A percentile compares a stretch with the other conserved stretches of the same genome.
These are phyloP conservation scores for Pachymerium ferrugineum DNA, from an alignment of 2,888 invertebrate genomes.

Conservation along the genomic window DNA sequence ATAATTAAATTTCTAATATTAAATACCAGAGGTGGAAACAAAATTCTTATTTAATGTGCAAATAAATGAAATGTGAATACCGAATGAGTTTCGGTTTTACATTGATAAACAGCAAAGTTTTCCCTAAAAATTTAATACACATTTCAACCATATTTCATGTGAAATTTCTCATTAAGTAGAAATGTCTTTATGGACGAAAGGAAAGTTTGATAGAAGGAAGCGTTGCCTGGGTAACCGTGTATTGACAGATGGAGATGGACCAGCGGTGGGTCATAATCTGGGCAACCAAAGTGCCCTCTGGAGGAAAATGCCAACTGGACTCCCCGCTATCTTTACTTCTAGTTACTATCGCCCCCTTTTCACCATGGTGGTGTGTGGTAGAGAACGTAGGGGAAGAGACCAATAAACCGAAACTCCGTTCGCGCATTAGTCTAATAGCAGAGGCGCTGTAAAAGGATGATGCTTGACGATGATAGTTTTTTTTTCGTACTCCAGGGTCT, in stretches of 20 bases:
- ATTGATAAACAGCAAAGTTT: too few species aligned
- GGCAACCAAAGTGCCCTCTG: slow-evolving; percentile 15
- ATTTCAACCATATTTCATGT: too few species aligned
- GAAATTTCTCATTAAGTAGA: too few species aligned
- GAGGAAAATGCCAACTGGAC: slow-evolving; percentile 19
- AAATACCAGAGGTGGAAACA: too few species aligned
- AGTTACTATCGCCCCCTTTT: slow-evolving; percentile 20
- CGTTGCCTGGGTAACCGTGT: slow-evolving; percentile 11
- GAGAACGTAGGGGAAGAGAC: neutral
- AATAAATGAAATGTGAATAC: too few species aligned
- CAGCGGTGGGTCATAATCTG: slow-evolving; percentile 25
- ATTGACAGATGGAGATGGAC: slow-evolving; percentile 25
- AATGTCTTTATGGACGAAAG: too few species aligned
- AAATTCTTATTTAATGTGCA: too few species aligned
- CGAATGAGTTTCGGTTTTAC: too few species aligned
- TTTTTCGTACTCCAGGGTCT: neutral
- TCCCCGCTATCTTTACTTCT: slow-evolving; percentile 10
- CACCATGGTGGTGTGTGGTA: neutral
- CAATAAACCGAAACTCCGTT: neutral
- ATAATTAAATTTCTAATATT: slow-evolving; percentile 5
- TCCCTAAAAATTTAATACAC: too few species aligned
- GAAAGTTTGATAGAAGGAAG: slow-evolving; percentile 3
- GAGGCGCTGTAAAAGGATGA: neutral
- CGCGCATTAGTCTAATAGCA: neutral
- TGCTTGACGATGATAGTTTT: neutral